phyloP scores from a whole-genome alignment of 2,888 invertebrate species.

The Marasmarcha lunaedactyla region DNA sequence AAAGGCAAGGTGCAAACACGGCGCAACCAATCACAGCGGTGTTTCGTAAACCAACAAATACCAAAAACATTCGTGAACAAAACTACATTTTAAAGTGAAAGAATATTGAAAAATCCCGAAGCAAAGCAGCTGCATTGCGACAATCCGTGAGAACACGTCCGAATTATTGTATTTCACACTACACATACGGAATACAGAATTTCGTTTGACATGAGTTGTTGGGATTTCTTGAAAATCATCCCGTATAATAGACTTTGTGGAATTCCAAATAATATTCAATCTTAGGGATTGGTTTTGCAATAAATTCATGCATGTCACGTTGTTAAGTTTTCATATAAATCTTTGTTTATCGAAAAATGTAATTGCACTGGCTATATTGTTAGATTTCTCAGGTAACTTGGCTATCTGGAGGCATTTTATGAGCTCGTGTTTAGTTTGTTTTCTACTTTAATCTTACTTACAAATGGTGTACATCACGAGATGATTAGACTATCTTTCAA shows the following conservation, averaged over 20 bases:
- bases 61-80: background rate
- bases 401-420: too few species aligned
- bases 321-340: too few species aligned
- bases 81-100: background rate
- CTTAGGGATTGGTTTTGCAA: too few species aligned
- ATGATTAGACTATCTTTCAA: too few species aligned
- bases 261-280: too few species aligned
- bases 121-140: slow-evolving; percentile 49
- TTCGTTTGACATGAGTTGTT: slow-evolving; percentile 11
- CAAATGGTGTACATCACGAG: too few species aligned
- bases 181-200: slow-evolving; percentile 33
- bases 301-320: too few species aligned
- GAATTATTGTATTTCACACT: slow-evolving; percentile 45
- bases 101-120: slow-evolving; percentile 41
- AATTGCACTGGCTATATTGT: too few species aligned
- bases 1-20: background rate
- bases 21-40: background rate
- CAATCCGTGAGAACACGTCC: slow-evolving; percentile 56
- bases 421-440: too few species aligned
- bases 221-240: slow-evolving; percentile 34
- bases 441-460: too few species aligned
- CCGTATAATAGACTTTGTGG: background rate
- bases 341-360: too few species aligned
- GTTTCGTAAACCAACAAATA: background rate
- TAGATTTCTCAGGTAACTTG: too few species aligned